Evolutionary conservation across 2,113 vertebrate species (phyloP), one percentile per base, ranked within the genome.

Genomic region (Aegotheles bennettii): DNA sequence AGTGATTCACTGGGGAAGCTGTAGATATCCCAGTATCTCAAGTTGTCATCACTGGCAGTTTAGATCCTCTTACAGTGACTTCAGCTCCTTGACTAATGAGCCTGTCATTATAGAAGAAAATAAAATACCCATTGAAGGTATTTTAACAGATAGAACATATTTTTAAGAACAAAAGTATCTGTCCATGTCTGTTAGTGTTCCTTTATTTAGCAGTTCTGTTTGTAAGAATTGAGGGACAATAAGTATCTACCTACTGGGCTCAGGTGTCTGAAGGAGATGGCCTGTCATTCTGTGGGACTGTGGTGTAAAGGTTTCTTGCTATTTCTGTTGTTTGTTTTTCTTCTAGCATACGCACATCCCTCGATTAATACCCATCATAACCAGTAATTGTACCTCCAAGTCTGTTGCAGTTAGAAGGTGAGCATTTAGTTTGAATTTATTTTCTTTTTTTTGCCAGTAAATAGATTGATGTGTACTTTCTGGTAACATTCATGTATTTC

Each of bases 341-440:
- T 97, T 95, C 17, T 93, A 99, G 99, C 98, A 99, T 83, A 99
- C 99, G 20, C 99, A 99, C 97, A 99, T 99, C 96, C 99, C 99
- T 40, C 98, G 99, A 69, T 98, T 99, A 95, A 99, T 99, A 97
- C 99, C 99, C 84, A 99, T 99, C 97, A 99, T 99, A 97, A 99
- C 99, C 94, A 99, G 99, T 97, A 99, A 99, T 97, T 99, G 99
- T 98, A 98, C 98, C 82, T 99, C 99, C 91, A 99, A 99, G 94
- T 99, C 99, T 70, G 99, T 99, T 18, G 99, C 99, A 31, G 99
- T 99, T 91, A 98, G 99, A 98, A 98, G 99, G 99, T 99, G 97
- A 98, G 97, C 38, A 69, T 78, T 82, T 50, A 61, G 16, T 86
- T 85, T 91, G n/a, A 60, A 48, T 54, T 96, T 42, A 28, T 51